Evolutionary conservation across 2,797 vertebrate genomes (phyloP).

Genomic region (Clarias pachynema): DNA sequence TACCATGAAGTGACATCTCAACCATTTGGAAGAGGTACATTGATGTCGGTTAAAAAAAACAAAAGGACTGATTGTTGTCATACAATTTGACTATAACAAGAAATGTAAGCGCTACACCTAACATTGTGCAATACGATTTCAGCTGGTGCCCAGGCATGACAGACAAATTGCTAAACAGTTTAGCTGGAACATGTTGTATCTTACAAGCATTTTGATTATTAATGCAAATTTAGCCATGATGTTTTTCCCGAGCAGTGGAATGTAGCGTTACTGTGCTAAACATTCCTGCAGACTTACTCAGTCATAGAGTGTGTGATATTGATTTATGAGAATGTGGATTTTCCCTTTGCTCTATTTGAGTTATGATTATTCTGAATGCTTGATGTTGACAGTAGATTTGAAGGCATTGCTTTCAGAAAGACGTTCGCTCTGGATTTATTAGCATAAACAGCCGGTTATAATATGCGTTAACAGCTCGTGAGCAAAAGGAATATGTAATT

Average conservation of each 20-base stretch:
- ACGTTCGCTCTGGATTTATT: conserved; percentile 34
- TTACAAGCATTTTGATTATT: conserved; percentile 29
- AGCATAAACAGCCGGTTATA: conserved; percentile 32
- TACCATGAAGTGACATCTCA: no score
- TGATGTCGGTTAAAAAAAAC: not conserved
- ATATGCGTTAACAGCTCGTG: conserved; percentile 37
- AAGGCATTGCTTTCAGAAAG: conserved; percentile 36
- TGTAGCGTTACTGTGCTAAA: conserved; percentile 7
- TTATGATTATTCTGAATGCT: conserved; percentile 10
- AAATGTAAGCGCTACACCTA: not conserved
- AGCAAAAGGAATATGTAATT: conserved; percentile 55
- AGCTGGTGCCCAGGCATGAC: not conserved
- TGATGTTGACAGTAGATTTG: conserved; percentile 26
- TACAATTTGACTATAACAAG: no score
- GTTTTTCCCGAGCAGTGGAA: conserved; percentile 32
- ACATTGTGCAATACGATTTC: not conserved
- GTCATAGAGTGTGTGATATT: conserved; percentile 20
- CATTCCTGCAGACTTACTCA: conserved; percentile 40
- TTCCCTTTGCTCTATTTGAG: conserved; percentile 20
- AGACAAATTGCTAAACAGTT: not conserved
- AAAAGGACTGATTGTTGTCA: not conserved
- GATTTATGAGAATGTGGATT: conserved; percentile 27
- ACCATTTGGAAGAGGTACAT: no score
- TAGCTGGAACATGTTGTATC: not conserved
- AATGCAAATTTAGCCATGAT: conserved; percentile 16